phyloP scores from a whole-genome alignment of 2,113 vertebrate species.

The Myotis yumanensis region DNA sequence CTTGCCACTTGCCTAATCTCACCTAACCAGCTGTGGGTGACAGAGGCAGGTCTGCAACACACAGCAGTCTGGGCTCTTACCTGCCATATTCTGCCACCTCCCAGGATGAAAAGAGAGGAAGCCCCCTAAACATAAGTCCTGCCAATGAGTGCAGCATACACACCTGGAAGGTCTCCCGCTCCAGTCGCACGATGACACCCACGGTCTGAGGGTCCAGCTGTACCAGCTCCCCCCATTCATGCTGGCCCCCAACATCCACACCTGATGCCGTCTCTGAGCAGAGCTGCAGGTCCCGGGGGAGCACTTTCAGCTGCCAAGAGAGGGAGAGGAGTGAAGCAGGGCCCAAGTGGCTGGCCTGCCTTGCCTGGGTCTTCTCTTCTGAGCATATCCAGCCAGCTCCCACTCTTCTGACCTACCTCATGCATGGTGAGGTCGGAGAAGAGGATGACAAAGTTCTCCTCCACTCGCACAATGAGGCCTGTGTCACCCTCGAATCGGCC shows the following conservation, averaged over 20 bases:
- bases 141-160: not conserved
- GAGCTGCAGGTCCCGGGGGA: slow-evolving; percentile 95
- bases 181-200: slow-evolving; percentile 94
- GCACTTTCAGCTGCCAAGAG: slow-evolving; percentile 89
- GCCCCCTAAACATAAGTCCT: not conserved
- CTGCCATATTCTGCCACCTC: not conserved
- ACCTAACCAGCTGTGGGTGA: not conserved
- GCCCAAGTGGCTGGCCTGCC: accelerated
- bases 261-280: slow-evolving; percentile 97
- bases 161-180: slow-evolving; percentile 97
- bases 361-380: too few species aligned
- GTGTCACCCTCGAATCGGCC: slow-evolving; percentile 96
- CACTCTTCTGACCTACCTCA: slow-evolving; percentile 82
- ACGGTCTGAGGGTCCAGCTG: slow-evolving; percentile 95
- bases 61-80: not conserved
- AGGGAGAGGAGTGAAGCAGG: not conserved
- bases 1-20: not conserved
- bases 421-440: slow-evolving; percentile 98
- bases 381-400: accelerated
- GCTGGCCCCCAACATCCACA: slow-evolving; percentile 95
- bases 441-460: slow-evolving; percentile 97
- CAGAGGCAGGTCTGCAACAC: not conserved
- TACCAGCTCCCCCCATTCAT: slow-evolving; percentile 97
- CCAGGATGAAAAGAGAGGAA: not conserved
- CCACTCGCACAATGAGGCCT: slow-evolving; percentile 94